Evolutionary conservation across 2,113 vertebrate species (phyloP).

Genomic region (Sigmodon hispidus): DNA sequence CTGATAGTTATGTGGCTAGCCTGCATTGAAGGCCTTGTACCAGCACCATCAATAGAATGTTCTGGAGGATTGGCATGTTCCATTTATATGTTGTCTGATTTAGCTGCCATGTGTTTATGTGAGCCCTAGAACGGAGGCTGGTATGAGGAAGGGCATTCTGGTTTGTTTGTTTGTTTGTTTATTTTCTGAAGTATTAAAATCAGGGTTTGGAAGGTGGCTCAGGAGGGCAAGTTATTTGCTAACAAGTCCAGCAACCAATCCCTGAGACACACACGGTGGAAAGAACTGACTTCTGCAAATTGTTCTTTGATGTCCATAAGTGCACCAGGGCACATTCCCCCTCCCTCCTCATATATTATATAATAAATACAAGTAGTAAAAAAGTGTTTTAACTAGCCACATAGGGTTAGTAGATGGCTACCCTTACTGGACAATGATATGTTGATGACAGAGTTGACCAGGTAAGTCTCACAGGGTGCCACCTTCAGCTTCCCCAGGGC

Average conservation of each 20-base stretch:
- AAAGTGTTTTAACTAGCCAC: not conserved
- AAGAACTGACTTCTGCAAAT: not conserved
- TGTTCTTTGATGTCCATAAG: not conserved
- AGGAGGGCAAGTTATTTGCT: not conserved
- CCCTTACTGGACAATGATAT: rapidly evolving
- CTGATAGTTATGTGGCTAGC: not conserved
- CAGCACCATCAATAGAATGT: not conserved
- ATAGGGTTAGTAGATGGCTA: not conserved
- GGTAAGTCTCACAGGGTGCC: not conserved
- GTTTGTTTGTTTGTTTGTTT: not conserved
- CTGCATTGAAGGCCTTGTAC: not conserved
- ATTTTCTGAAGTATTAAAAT: not conserved
- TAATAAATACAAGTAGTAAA: not conserved
- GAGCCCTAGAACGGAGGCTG: not conserved
- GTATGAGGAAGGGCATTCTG: not conserved
- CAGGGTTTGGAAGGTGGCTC: not conserved
- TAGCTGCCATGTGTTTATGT: not conserved
- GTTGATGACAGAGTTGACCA: not conserved
- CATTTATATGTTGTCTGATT: not conserved
- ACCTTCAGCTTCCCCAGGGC: not conserved
- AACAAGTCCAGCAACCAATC: not conserved
- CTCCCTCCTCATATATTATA: too few species aligned
- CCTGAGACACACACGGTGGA: not conserved
- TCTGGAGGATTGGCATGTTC: not conserved
- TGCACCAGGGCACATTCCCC: not conserved